Conservation (phyloP, 2,113 vertebrate species). For the Neopipo cinnamomea region DNA sequence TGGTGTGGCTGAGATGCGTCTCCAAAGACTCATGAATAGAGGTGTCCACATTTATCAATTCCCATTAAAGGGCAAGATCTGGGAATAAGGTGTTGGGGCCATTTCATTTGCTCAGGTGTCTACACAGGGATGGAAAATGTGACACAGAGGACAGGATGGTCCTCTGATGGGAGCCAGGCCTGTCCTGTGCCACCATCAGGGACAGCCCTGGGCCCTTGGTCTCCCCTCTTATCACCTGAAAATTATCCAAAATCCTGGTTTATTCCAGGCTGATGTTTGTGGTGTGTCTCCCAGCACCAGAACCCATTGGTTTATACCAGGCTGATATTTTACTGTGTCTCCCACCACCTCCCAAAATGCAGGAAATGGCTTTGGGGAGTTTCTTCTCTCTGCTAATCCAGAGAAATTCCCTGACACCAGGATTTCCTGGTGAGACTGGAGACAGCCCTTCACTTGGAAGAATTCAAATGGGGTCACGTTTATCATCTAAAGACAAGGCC, state of each 20-base stretch:
- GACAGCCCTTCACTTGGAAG: not conserved
- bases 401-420: not conserved
- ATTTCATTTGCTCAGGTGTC: not conserved
- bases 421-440: not conserved
- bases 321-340: not conserved
- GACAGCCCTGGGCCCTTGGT: not conserved
- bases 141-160: not conserved
- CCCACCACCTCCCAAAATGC: not conserved
- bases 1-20: no score
- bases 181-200: not conserved
- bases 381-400: not conserved
- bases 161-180: not conserved
- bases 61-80: not conserved
- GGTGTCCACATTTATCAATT: not conserved
- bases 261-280: not conserved
- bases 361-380: not conserved
- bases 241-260: not conserved
- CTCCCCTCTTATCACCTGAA: not conserved
- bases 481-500: not conserved
- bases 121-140: not conserved
- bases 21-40: not conserved
- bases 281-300: not conserved
- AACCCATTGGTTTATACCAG: not conserved
- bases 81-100: not conserved
- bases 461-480: not conserved